Evolutionary conservation across 2,113 vertebrate species (phyloP), one percentile per base, ranked within the genome.

Genomic region (Lophius piscatorius): DNA sequence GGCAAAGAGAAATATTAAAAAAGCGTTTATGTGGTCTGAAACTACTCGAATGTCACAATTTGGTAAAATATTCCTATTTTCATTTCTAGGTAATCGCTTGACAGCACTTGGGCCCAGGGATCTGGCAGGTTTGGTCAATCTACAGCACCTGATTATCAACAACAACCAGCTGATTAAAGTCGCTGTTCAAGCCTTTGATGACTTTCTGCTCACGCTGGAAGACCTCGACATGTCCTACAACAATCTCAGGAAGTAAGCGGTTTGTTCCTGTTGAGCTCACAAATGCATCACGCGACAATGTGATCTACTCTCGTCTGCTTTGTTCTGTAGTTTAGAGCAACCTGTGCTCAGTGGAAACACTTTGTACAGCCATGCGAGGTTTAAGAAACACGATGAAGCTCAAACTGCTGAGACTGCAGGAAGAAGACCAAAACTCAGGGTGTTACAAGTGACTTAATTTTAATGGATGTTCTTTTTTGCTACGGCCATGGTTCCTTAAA

Each of bases 171-270:
- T 97, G 73, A 75, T 90, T 18, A 87, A 91, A 44, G 91, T 96
- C 16, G 90, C 93, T 0, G 68, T 51, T 0, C 89, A 91, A 12
- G 92, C 94, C 56, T 97, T 97, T 1, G 94, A 96, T 0, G 95
- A 97, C 83, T 97, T 97, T 73, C 68, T 95, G 39, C 64, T 88
- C 31, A 93, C 93, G 0, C 79, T 97, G 29, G 95, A 97, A 73
- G 95, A 96, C 81, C 91, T 97, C 13, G 95, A 96, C 52, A 45
- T 97, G 74, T 97, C 95, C 67, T 96, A 96, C 86, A 97, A 97
- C 78, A 97, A 97, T 77, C 91, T 96, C 70, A 90, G 88, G 29
- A 88, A 62, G 87, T 87, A 50, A 59, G 16, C 16, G 3, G 8
- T 10, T 18, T 17, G 26, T 12, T 16, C 14, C 16, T 16, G 9